Evolutionary conservation across 2,113 vertebrate species (phyloP).

Genomic region (Gnathonemus longibarbis): DNA sequence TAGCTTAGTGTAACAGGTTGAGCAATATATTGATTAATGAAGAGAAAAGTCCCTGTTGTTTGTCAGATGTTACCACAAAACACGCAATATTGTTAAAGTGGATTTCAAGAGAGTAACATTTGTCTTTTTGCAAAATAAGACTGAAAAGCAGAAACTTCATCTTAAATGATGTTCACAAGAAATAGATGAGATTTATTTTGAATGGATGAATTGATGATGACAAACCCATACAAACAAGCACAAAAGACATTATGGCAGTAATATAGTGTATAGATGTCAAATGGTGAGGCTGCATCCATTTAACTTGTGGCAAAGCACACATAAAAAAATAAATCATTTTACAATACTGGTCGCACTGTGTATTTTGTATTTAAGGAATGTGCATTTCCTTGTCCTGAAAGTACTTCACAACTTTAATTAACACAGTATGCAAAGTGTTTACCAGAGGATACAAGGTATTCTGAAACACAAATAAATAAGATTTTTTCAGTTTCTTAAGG

Average conservation of each 20-base stretch:
- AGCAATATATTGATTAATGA: background rate
- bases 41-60: background rate
- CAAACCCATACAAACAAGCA: background rate
- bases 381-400: background rate
- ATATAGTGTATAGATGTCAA: background rate
- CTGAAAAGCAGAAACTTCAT: background rate
- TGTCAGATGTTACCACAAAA: background rate
- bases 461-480: background rate
- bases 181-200: background rate
- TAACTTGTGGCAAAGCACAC: background rate
- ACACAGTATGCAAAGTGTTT: background rate
- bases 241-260: background rate
- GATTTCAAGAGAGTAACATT: background rate
- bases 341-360: background rate
- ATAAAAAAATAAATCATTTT: background rate
- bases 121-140: background rate
- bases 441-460: background rate
- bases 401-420: background rate
- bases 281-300: background rate
- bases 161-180: background rate
- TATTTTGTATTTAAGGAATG: background rate
- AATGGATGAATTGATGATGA: background rate
- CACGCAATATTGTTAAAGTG: background rate
- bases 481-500: background rate
- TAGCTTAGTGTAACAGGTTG: background rate